Percentiles rank a stretch among this genome's conserved stretches.
These are phyloP conservation scores for Rynchops niger DNA, from an alignment of 2,113 vertebrate genomes.

Conservation along the genomic window DNA sequence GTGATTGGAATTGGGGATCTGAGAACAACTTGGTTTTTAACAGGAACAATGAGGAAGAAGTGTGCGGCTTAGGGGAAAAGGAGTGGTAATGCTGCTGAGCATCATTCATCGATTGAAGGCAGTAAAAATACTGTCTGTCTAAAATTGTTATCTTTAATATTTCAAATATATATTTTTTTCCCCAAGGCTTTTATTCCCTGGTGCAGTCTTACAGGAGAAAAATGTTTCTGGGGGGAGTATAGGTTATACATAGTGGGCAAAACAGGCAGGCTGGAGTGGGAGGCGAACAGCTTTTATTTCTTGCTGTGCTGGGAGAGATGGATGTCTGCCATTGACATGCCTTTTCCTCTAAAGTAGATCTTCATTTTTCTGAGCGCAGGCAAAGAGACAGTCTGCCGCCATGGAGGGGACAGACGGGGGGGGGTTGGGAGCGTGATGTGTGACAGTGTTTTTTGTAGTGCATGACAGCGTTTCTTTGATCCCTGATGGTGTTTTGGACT, in stretches of 20 bases:
- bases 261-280: not conserved
- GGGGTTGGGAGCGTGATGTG: too few species aligned
- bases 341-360: not conserved
- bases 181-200: not conserved
- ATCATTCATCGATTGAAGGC: not conserved
- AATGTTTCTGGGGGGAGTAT: not conserved
- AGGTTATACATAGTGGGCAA: not conserved
- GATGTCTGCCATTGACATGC: not conserved
- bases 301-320: not conserved
- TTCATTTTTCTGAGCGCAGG: not conserved
- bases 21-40: not conserved
- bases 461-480: fast-evolving
- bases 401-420: not conserved
- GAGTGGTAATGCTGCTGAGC: not conserved
- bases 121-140: not conserved
- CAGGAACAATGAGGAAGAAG: not conserved
- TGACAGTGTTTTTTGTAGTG: not conserved
- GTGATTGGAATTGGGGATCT: not conserved
- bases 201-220: not conserved
- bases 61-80: not conserved
- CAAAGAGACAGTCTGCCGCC: not conserved
- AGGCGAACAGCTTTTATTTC: not conserved
- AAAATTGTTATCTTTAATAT: not conserved
- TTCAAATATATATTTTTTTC: not conserved
- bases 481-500: not conserved